These are phyloP conservation scores for Papio anubis DNA, from an alignment of 2,113 vertebrate species.

Conservation along the genomic window DNA sequence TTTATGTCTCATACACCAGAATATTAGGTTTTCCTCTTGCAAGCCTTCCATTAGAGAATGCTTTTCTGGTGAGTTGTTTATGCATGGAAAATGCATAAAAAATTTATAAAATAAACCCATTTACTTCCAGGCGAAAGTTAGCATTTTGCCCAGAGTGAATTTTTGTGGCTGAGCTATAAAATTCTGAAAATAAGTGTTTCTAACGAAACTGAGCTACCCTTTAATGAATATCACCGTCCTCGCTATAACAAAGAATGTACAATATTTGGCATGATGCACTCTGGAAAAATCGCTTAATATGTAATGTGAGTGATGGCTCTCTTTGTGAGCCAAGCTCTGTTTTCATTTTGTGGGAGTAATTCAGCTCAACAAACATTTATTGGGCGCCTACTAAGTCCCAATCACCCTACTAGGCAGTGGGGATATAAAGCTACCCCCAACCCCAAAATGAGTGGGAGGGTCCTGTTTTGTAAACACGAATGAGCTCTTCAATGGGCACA, in stretches of 20 bases:
- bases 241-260: conserved; percentile 50
- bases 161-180: conserved; percentile 77
- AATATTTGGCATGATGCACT: conserved; percentile 57
- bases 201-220: conserved; percentile 72
- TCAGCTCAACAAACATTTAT: conserved; percentile 56
- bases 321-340: conserved; percentile 55
- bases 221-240: conserved; percentile 58
- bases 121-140: conserved; percentile 73
- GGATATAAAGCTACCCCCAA: neutral
- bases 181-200: conserved; percentile 70
- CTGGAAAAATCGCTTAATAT: conserved; percentile 68
- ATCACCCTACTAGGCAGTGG: neutral
- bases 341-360: conserved; percentile 56
- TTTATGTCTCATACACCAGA: neutral
- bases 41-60: conserved; percentile 62
- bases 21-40: conserved; percentile 56
- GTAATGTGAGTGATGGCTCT: conserved; percentile 42
- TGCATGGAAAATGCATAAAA: conserved; percentile 80
- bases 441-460: neutral
- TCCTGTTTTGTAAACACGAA: neutral
- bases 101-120: conserved; percentile 78
- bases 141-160: conserved; percentile 75
- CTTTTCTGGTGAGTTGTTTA: conserved; percentile 75
- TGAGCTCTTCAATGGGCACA: neutral
- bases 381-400: conserved; percentile 26